Conservation (phyloP, 2,797 vertebrate species). For the Sternarchorhynchus goeldii region DNA sequence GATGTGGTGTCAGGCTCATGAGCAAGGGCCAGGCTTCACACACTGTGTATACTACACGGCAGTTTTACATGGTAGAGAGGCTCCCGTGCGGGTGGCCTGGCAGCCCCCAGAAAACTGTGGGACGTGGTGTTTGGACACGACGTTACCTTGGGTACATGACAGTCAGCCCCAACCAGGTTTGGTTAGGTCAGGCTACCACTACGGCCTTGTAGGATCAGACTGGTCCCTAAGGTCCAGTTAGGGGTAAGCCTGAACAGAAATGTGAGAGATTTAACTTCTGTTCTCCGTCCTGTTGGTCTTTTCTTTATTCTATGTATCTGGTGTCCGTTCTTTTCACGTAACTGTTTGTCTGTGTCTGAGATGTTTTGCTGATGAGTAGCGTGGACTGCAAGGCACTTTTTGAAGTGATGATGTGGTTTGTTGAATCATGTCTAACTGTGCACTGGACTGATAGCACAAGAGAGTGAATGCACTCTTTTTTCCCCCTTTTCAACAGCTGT, state of each 20-base stretch:
- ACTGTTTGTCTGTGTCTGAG: slow-evolving; percentile 62
- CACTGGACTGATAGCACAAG: slow-evolving; percentile 70
- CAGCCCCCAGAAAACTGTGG: slow-evolving; percentile 95
- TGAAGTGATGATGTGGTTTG: slow-evolving; percentile 63
- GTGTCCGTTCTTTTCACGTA: slow-evolving; percentile 46
- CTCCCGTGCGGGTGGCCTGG: slow-evolving; percentile 85
- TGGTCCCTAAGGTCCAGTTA: slow-evolving; percentile 70
- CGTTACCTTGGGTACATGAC: slow-evolving; percentile 99
- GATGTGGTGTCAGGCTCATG: slow-evolving; percentile 67
- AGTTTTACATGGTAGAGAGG: slow-evolving; percentile 89
- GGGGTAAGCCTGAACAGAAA: slow-evolving; percentile 68
- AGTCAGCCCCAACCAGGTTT: slow-evolving; percentile 98
- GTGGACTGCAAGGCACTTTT: slow-evolving; percentile 66
- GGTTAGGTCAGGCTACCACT: slow-evolving; percentile 66
- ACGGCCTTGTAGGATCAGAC: slow-evolving; percentile 51
- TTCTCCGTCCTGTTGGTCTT: slow-evolving; percentile 32
- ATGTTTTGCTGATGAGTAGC: slow-evolving; percentile 67
- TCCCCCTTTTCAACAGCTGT: slow-evolving; percentile 61
- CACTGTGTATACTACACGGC: slow-evolving; percentile 63
- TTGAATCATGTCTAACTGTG: slow-evolving; percentile 72
- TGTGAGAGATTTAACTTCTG: slow-evolving; percentile 65
- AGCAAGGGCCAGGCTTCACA: slow-evolving; percentile 45
- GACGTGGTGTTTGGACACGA: slow-evolving; percentile 93
- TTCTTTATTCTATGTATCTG: slow-evolving; percentile 25
- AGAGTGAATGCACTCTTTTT: slow-evolving; percentile 3